Base-by-base conservation (phyloP, 2,797 vertebrate species). In the Sebastes iracundus region DNA sequence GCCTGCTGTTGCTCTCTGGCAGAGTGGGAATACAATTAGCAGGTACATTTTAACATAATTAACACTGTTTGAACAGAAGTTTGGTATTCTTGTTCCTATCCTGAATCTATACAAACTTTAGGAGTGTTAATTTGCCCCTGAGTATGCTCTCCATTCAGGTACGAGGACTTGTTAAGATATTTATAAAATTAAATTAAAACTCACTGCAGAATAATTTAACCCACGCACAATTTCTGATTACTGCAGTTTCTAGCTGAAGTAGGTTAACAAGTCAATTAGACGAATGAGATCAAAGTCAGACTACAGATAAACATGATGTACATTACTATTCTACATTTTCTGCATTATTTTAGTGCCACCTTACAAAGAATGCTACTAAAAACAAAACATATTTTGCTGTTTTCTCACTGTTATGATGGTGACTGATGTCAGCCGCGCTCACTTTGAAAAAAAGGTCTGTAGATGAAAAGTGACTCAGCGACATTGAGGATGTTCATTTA, bases 221-320 rank as follows among this genome's bases (percentile, higher is more conserved):
- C 2, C 25, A 42, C 49, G 59, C 30, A 83, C 67, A 12, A 38
- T 14, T 12, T 67, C 13, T 79, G 58, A 80, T 75, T 67, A 71
- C 14, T 55, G 32, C 55, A 35, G 38, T 64, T 71, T 38, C 67
- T 12, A 22, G 8, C 14, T 62, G 25, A 80, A 75, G 35, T 28
- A 53, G 20, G 66, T 80, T 28, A 77, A 49, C 56, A 18, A 66
- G 72, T 66, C 59, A 62, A 79, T 79, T 76, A 62, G 64, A 81
- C 67, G 67, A 63, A 80, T 67, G 23, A 67, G 3, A 67, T 70
- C 23, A 53, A 46, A 77, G 22, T 18, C 46, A 53, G 35, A 68
- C 35, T 35, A 38, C 33, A 35, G 30, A 75, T 56, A 69, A 59
- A 76, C 42, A 38, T 30, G 32, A 42, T 68, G 4, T 6, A 18